Evolutionary conservation across 92 coral and sea anemone genomes (phyloP), one percentile per base, ranked within the genome.

Genomic region (Umimayanthus chanpuru): DNA sequence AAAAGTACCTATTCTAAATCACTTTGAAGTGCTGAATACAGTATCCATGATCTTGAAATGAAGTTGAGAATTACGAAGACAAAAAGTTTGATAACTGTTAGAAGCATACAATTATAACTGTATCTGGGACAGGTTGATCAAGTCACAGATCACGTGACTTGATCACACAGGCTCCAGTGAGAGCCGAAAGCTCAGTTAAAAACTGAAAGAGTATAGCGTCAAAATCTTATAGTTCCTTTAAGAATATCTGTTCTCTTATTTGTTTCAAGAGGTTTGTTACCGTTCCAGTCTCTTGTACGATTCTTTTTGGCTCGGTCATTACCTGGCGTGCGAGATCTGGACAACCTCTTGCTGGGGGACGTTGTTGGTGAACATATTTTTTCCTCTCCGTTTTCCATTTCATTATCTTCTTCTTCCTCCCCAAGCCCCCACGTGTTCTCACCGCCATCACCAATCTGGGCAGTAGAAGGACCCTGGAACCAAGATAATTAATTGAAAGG

Each of bases 361-460:
- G 82, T 9, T 10, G 65, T 26, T 4, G 25, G 53, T 40, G 74
- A 65, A n/a, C n/a, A 10, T 18, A 68, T 18, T 67, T 71, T 38
- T 0, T 92, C 94, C 26, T 93, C 92, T 49, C 89, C 92, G 8
- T 92, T 92, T 20, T 85, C 86, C 86, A 81, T 75, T 53, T 83
- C 88, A n/a, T 89, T 90, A 47, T 93, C 94, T 66, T 79, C 90
- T 7, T 64, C 91, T 18, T 86, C 88, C 32, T 95, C 93, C 43
- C 78, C 58, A 16, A 90, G 91, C 7, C 87, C 82, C 99, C 99
- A 96, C 20, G 96, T 73, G 75, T 91, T 95, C 85, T 90, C 81
- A 1, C 99, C 98, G 21, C 99, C 99, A 38, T 85, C 88, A 43
- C 99, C 99, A 88, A 96, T 84, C 86, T 93, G 96, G 18, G 99